Percentiles rank a stretch among this genome's conserved stretches.
These are phyloP conservation scores for Botia almorhae DNA, from an alignment of 2,797 vertebrate species.

Conservation along the genomic window DNA sequence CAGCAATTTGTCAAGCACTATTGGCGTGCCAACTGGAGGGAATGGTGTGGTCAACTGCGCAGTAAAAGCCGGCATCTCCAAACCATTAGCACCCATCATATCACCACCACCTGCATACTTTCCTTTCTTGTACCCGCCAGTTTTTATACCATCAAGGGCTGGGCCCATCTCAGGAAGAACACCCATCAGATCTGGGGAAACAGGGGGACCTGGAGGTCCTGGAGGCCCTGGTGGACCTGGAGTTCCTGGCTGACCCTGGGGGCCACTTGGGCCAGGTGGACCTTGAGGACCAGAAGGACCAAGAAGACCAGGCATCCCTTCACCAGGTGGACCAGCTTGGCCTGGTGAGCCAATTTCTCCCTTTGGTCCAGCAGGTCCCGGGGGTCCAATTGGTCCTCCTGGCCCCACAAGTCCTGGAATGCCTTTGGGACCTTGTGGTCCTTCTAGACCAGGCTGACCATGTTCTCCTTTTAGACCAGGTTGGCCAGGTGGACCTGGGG, in stretches of 20 bases:
- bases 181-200: conserved; percentile 84
- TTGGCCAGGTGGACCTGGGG: conserved; percentile 81
- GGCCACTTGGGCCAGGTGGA: conserved; percentile 84
- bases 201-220: conserved; percentile 83
- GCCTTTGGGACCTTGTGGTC: conserved; percentile 90
- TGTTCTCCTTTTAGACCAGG: conserved; percentile 88
- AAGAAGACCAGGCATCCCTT: conserved; percentile 82
- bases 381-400: conserved; percentile 87
- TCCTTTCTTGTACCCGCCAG: conserved; percentile 87
- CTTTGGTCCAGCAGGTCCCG: conserved; percentile 86
- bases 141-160: conserved; percentile 86
- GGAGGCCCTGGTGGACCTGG: conserved; percentile 91
- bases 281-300: conserved; percentile 88
- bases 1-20: conserved; percentile 93
- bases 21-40: conserved; percentile 88
- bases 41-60: conserved; percentile 89
- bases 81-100: conserved; percentile 74
- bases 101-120: conserved; percentile 78
- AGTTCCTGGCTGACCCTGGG: conserved; percentile 84
- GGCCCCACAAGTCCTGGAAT: conserved; percentile 90
- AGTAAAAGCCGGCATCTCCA: conserved; percentile 97
- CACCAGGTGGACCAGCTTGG: conserved; percentile 81
- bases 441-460: conserved; percentile 85
- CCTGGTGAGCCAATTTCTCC: conserved; percentile 88
- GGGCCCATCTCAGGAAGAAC: conserved; percentile 89